A percentile compares a stretch with the other conserved stretches of the same genome.
Evolutionary conservation across 2,113 vertebrate species (phyloP).

Genomic region (Lepus timidus): DNA sequence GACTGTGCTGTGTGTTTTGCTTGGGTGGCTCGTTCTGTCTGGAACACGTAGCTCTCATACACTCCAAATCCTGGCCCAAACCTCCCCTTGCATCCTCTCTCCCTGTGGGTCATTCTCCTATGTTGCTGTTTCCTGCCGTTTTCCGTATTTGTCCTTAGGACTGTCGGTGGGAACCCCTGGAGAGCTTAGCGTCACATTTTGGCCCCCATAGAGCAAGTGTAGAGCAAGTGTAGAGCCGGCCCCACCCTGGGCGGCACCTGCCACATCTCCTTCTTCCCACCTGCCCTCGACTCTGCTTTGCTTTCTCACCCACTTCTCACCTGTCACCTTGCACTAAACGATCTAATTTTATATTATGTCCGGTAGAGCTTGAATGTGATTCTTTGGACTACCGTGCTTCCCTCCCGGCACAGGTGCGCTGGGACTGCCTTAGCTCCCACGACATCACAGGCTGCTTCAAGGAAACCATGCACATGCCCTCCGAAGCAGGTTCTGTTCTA

Average conservation of each 20-base stretch:
- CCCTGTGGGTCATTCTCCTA: no score
- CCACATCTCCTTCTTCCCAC: not conserved
- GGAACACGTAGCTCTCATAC: not conserved
- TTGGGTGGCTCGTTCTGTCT: not conserved
- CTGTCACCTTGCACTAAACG: not conserved
- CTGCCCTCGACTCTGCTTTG: not conserved
- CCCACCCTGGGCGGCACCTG: not conserved
- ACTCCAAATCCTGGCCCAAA: not conserved
- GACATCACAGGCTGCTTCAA: not conserved
- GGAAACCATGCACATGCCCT: not conserved
- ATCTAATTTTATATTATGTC: not conserved
- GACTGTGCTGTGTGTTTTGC: not conserved
- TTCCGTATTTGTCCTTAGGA: not conserved
- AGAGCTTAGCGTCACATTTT: not conserved
- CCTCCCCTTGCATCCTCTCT: not conserved
- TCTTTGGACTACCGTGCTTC: not conserved
- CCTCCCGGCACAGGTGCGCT: not conserved
- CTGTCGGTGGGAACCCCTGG: not conserved
- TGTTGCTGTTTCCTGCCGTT: not conserved
- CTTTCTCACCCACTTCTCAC: not conserved
- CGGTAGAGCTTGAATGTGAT: not conserved
- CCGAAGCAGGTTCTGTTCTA: constrained; percentile 2
- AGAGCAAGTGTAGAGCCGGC: not conserved
- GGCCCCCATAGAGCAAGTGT: not conserved
- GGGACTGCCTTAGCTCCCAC: not conserved